Base-by-base conservation (phyloP, 2,113 vertebrate genomes). In the Cyanistes caeruleus region DNA sequence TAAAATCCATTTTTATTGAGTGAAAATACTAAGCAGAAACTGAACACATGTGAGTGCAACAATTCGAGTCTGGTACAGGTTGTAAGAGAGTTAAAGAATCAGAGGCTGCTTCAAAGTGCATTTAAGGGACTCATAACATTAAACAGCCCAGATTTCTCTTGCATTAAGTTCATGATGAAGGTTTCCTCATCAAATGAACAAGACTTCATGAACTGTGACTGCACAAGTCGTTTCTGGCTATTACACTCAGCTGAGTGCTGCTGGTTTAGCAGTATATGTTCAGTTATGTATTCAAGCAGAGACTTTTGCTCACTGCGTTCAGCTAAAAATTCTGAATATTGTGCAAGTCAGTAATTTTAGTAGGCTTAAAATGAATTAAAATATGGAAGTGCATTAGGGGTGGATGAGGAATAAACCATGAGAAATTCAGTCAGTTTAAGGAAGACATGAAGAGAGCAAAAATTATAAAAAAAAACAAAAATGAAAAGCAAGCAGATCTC, bases 161-260 rank as follows among this genome's bases (percentile, higher is more conserved):
- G 27, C 46, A 53, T 53, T 31, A 60, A 41, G 25, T 44, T 37
- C 15, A 27, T 10, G 28, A 75, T 64, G 49, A 63, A 92, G 44
- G 33, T 53, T 84, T 68, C 37, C 49, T 79, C 55, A 83, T 76
- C 31, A 79, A 58, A 79, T 43, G 21, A 73, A 49, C 78, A 43
- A 55, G 75, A 55, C 55, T 89, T 89, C 55, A 91, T 89, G 77
- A 82, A 62, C 62, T 83, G 82, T 79, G 90, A 80, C 79, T 86
- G 56, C 72, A 74, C 59, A 48, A 79, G 49, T 27, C 3, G 65
- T 85, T 88, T 74, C 23, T 89, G 23, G 27, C 73, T 72, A 52
- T 84, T 87, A 41, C 28, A 25, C 21, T 78, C 52, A 62, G 48
- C 53, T 52, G 35, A 72, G 27, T 44, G 69, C 62, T 69, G 39